Percentiles rank a stretch among this genome's conserved stretches.
Conservation (phyloP, 2,113 vertebrate species). For the Theristicus caerulescens region DNA sequence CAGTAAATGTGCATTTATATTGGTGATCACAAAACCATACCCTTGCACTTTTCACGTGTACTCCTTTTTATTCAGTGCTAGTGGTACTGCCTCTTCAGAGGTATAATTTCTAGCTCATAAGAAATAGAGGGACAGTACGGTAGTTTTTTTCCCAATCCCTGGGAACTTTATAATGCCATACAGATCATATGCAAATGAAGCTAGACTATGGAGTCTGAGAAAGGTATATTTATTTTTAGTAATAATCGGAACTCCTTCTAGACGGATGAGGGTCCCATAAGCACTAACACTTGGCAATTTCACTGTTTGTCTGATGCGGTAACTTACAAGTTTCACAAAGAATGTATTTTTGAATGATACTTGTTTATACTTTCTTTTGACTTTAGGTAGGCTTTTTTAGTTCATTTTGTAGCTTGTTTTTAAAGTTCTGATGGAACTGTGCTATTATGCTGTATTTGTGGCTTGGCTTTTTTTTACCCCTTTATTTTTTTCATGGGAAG, state of each 20-base stretch:
- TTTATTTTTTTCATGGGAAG: neutral
- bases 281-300: neutral
- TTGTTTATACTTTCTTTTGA: neutral
- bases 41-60: neutral
- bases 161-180: neutral
- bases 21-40: neutral
- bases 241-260: neutral
- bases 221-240: neutral
- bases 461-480: neutral
- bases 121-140: neutral
- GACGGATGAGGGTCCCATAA: neutral
- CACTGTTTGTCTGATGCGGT: neutral
- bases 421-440: neutral
- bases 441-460: neutral
- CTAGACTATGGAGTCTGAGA: neutral
- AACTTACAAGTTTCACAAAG: neutral
- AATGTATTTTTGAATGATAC: neutral
- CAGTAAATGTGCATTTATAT: neutral
- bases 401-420: neutral
- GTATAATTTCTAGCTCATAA: neutral
- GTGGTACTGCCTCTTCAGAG: neutral
- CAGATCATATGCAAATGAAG: neutral
- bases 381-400: neutral
- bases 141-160: neutral
- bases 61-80: neutral